These are phyloP conservation scores for Todus mexicanus DNA, from an alignment of 2,797 vertebrate genomes.

Conservation along the genomic window DNA sequence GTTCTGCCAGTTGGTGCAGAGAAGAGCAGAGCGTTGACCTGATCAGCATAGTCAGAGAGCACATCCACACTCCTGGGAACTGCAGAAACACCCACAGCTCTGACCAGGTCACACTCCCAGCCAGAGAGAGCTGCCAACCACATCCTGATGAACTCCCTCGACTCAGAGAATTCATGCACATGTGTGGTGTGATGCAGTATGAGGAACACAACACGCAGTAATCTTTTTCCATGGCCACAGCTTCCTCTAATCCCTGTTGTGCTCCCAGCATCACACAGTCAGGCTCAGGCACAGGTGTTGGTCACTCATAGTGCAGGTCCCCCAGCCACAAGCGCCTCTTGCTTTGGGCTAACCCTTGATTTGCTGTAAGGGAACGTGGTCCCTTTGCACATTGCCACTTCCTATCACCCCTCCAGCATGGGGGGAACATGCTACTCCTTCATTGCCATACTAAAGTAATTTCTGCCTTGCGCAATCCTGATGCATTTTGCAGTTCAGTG, in stretches of 20 bases:
- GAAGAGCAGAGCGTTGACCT: fast-evolving
- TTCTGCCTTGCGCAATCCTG: neutral
- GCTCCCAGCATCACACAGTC: neutral
- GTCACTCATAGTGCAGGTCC: neutral
- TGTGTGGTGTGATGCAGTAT: neutral
- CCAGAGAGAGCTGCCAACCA: neutral
- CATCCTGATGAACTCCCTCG: neutral
- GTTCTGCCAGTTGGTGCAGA: neutral
- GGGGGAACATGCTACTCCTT: neutral
- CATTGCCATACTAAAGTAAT: neutral
- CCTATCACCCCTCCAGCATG: neutral
- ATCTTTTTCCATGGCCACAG: neutral
- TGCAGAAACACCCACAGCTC: neutral
- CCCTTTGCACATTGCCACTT: neutral
- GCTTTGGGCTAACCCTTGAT: neutral
- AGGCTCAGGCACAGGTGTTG: neutral
- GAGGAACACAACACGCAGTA: neutral
- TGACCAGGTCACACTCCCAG: neutral
- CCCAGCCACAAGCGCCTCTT: neutral
- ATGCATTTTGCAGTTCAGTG: neutral
- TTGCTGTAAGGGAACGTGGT: neutral
- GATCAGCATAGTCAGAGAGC: neutral
- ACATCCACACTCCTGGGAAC: neutral
- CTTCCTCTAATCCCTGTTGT: neutral
- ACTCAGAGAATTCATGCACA: neutral